These are phyloP conservation scores for Esox niger DNA, from an alignment of 2,113 vertebrate species.

Conservation along the genomic window DNA sequence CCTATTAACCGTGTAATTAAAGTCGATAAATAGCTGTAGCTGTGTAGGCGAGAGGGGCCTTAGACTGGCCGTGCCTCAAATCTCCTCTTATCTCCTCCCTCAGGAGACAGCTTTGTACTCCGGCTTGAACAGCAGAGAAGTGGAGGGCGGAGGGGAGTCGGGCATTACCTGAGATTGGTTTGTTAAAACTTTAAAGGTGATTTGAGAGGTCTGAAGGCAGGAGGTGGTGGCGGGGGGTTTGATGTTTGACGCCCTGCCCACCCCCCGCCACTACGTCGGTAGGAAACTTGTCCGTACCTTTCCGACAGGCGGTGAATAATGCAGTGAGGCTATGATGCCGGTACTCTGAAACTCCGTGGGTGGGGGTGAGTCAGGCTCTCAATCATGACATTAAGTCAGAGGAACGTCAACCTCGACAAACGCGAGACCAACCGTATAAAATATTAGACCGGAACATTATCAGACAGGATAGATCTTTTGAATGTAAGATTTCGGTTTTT, in stretches of 20 bases:
- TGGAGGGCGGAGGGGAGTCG: not conserved
- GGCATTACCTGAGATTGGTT: constrained; percentile 35
- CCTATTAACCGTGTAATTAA: constrained; percentile 63
- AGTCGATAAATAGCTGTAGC: constrained; percentile 49
- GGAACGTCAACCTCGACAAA: no score
- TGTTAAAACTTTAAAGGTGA: constrained; percentile 51
- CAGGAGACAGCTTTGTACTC: constrained; percentile 34
- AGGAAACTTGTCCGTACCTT: constrained; percentile 47
- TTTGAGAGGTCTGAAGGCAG: constrained; percentile 11
- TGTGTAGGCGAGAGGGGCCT: constrained; percentile 6
- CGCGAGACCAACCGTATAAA: no score
- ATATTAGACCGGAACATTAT: no score
- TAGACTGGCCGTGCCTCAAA: constrained; percentile 28
- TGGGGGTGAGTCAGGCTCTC: constrained; percentile 28
- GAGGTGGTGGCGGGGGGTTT: not conserved
- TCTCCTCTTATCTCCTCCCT: constrained; percentile 39
- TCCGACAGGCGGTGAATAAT: constrained; percentile 67
- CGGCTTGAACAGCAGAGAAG: not conserved
- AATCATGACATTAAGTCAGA: no score
- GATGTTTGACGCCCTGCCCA: constrained; percentile 14
- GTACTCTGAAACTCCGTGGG: constrained; percentile 47
- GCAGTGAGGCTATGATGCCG: constrained; percentile 30
- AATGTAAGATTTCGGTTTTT: no score
- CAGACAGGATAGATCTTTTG: no score
- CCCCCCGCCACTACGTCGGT: constrained; percentile 19